Evolutionary conservation across 1,140 invertebrate genomes (phyloP), one percentile per base, ranked within the genome.

Genomic region (Megathymus violae): DNA sequence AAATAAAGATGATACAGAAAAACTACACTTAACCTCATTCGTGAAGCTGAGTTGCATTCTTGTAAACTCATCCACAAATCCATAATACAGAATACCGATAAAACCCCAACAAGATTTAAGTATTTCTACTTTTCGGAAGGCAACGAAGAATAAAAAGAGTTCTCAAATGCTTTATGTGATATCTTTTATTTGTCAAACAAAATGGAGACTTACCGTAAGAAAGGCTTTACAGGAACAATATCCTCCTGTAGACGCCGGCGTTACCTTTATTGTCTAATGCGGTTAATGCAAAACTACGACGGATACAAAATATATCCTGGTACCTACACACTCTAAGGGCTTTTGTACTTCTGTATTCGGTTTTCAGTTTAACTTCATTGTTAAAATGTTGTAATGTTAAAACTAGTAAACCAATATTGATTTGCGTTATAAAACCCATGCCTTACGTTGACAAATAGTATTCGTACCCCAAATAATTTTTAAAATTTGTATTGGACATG

Each of bases 241-340:
- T 83, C 80, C 82, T 66, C 69, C 63, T 44, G 56, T 71, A 82
- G 73, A 82, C 81, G 85, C 85, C 85, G 85, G 85, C 85, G 85
- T 77, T 77, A 71, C 63, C 66, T 64, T 73, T 72, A 62, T 59
- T 56, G 15, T 25, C 52, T 56, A 22, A 44, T 56, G 38, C 48
- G 19, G 25, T 52, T 11, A 52, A 58, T 50, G 47, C 27, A 47
- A 22, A 31, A 47, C 43, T 40, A 6, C 17, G 15, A 48, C 6
- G 46, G 7, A 25, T 48, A 14, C 11, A 31, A 48, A 36, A n/a
- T 36, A 4, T 31, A 7, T 3, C 27, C 9, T 7, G 9, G 27
- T 31, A 10, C 7, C 3, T 3, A 9, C 7, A 7, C 11, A 36
- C 11, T 36, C 34, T 7, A 11, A 31, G 27, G 3, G 7, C 7